These are phyloP conservation scores for Actenoides lindsayi DNA, from an alignment of 2,113 vertebrate species.

Conservation along the genomic window DNA sequence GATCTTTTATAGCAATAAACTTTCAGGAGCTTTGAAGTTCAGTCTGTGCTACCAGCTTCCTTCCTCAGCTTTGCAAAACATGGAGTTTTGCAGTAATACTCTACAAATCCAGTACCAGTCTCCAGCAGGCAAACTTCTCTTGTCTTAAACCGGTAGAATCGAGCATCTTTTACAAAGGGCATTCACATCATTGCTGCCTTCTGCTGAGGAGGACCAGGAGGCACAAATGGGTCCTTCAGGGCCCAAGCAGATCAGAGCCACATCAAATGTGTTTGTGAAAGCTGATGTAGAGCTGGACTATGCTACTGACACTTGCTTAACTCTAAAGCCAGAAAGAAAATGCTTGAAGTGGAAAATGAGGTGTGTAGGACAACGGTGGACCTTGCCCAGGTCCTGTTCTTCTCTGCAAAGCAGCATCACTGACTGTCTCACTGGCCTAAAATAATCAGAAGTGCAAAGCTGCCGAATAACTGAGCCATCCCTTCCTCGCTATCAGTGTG, in stretches of 20 bases:
- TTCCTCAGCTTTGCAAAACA: not conserved
- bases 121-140: not conserved
- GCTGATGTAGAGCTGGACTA: not conserved
- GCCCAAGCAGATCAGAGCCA: not conserved
- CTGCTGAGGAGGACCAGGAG: not conserved
- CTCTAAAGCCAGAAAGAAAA: not conserved
- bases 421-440: not conserved
- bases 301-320: not conserved
- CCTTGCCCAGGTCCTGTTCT: not conserved
- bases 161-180: not conserved
- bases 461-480: not conserved
- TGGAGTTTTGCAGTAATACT: not conserved
- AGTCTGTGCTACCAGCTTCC: not conserved
- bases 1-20: not conserved
- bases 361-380: not conserved
- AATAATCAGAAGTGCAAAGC: not conserved
- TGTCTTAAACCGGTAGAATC: not conserved
- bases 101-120: not conserved
- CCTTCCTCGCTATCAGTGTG: not conserved
- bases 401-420: not conserved
- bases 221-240: not conserved
- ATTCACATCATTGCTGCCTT: not conserved
- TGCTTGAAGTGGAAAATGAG: not conserved
- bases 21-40: not conserved
- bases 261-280: not conserved